Conservation (phyloP, 23 tunicate species). For the Phallusia fumigata region DNA sequence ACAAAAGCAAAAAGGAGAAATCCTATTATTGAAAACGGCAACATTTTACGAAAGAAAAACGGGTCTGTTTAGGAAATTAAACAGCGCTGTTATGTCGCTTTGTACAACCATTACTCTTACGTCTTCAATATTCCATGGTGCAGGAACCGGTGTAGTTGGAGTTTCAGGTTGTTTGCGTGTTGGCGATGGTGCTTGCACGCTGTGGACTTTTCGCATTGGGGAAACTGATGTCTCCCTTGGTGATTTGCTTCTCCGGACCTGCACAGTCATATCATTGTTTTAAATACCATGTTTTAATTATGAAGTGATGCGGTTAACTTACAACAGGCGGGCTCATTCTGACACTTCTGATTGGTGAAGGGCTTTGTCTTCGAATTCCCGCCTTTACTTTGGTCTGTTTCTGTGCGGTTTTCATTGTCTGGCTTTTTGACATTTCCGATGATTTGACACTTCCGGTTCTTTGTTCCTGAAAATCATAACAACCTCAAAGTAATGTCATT, state of each 20-base stretch:
- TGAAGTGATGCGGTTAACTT: constrained; percentile 6
- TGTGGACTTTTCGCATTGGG: constrained; percentile 58
- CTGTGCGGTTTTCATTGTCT: not conserved
- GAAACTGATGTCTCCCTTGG: constrained; percentile 38
- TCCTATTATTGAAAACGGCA: no score
- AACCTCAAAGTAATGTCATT: not conserved
- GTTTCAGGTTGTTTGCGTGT: constrained; percentile 23
- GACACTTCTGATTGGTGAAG: constrained; percentile 83
- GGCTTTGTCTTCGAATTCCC: constrained; percentile 44
- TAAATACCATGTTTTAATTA: not conserved
- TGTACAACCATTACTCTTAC: not conserved
- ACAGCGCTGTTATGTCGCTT: no score
- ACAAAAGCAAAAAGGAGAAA: no score
- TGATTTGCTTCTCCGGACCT: constrained; percentile 18
- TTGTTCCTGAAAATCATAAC: not conserved
- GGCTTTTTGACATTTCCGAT: constrained; percentile 5
- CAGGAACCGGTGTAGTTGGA: not conserved
- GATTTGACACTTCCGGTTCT: constrained; percentile 6
- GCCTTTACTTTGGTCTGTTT: not conserved
- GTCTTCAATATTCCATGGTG: constrained; percentile 6
- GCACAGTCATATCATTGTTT: not conserved
- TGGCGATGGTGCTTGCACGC: constrained; percentile 84
- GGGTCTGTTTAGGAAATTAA: no score
- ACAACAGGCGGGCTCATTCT: constrained; percentile 87
- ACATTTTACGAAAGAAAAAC: no score